These are phyloP conservation scores for Nematopogon swammerdamellus DNA, from an alignment of 2,888 invertebrate genomes.

Conservation along the genomic window DNA sequence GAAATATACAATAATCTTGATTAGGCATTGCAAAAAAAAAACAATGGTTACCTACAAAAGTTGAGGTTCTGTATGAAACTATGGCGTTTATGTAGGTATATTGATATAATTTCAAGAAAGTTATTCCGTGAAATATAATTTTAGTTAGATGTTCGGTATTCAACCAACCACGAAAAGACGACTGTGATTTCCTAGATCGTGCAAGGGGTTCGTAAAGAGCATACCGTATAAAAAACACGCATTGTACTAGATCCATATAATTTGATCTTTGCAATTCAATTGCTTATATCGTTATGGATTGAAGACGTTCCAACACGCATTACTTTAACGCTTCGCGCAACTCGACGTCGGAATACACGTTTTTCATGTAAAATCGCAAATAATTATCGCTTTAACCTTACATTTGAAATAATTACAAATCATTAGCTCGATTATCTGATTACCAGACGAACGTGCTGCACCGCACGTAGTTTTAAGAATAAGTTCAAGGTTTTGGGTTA, in stretches of 20 bases:
- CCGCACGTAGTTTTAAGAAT: conserved; percentile 12
- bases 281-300: not conserved
- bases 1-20: no score
- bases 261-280: not conserved
- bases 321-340: not conserved
- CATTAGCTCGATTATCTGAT: not conserved
- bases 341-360: not conserved
- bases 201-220: no score
- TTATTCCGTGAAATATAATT: no score
- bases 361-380: not conserved
- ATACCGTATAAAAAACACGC: no score
- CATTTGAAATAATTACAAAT: not conserved
- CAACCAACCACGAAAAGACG: no score
- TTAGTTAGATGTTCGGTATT: no score
- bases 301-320: not conserved
- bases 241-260: not conserved
- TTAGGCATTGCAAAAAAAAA: no score
- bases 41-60: no score
- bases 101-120: no score
- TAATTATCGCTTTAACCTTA: not conserved
- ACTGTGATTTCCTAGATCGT: no score
- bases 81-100: no score
- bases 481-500: conserved; percentile 39
- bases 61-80: no score
- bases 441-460: not conserved